phyloP scores from a whole-genome alignment of 2,888 invertebrate genomes.

The Eledona agricola region DNA sequence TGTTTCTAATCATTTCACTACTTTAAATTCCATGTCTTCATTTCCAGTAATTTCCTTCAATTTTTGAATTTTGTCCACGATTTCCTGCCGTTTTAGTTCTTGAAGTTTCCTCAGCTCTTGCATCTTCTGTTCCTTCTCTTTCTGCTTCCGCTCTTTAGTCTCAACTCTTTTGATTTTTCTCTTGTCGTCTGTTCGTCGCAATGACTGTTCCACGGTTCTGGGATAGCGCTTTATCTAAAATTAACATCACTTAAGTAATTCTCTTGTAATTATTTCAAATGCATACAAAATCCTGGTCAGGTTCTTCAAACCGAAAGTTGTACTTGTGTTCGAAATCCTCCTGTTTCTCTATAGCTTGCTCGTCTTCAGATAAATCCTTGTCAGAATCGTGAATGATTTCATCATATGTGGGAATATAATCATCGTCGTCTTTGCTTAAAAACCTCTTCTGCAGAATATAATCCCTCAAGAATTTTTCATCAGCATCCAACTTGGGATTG shows the following conservation, averaged over 20 bases:
- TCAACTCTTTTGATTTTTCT: conserved; percentile 82
- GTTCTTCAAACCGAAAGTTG: conserved; percentile 97
- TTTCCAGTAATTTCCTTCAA: conserved; percentile 90
- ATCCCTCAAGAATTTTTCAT: conserved; percentile 90
- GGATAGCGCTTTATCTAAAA: conserved; percentile 88
- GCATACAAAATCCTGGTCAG: conserved; percentile 87
- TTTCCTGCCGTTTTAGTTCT: conserved; percentile 87
- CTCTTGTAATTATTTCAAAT: conserved; percentile 4
- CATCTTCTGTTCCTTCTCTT: conserved; percentile 81
- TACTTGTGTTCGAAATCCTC: conserved; percentile 94
- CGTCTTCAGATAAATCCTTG: conserved; percentile 78
- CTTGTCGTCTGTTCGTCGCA: conserved; percentile 82
- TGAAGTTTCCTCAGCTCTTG: conserved; percentile 90
- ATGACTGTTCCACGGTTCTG: conserved; percentile 80
- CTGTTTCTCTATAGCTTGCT: conserved; percentile 80
- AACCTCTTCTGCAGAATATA: conserved; percentile 87
- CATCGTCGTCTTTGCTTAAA: conserved; percentile 62
- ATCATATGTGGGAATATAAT: conserved; percentile 70
- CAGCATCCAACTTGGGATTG: conserved; percentile 80
- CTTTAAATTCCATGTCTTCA: conserved; percentile 72
- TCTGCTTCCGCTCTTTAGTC: conserved; percentile 75
- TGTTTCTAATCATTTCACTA: too few species aligned
- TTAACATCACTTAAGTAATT: conserved; percentile 31
- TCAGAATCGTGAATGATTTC: conserved; percentile 71
- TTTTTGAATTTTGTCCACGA: conserved; percentile 86